These are phyloP conservation scores for Stegastes partitus DNA, from an alignment of 2,113 vertebrate species.

Conservation along the genomic window DNA sequence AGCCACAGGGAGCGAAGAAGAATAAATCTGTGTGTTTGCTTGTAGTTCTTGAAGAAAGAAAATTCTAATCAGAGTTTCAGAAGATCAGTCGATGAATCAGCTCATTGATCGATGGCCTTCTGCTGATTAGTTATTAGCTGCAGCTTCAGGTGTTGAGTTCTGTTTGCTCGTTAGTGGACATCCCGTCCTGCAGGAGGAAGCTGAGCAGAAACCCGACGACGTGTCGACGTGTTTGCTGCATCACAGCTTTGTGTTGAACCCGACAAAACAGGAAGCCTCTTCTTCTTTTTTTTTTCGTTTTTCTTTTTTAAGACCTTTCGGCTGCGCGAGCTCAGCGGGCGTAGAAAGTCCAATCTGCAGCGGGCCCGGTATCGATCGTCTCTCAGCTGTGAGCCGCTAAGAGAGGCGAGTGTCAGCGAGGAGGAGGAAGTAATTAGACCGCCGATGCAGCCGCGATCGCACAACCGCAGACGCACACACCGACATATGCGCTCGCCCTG, in stretches of 20 bases:
- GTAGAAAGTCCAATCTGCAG: constrained; percentile 51
- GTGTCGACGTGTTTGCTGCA: not conserved
- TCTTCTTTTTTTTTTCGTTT: not conserved
- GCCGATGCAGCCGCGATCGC: constrained; percentile 24
- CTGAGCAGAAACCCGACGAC: not conserved
- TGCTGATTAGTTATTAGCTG: too few species aligned
- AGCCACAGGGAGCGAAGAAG: too few species aligned
- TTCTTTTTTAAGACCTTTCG: constrained; percentile 17
- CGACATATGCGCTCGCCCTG: constrained; percentile 35
- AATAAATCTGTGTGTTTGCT: too few species aligned
- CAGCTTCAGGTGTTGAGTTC: too few species aligned
- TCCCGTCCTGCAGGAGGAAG: not conserved
- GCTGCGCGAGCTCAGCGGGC: not conserved
- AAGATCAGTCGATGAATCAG: too few species aligned
- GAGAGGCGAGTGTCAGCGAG: constrained; percentile 34
- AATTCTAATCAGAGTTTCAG: too few species aligned
- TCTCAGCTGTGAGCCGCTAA: constrained; percentile 54
- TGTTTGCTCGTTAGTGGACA: too few species aligned
- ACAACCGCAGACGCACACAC: constrained; percentile 10
- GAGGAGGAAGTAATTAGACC: constrained; percentile 47
- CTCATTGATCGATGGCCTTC: too few species aligned
- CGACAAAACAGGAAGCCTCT: too few species aligned
- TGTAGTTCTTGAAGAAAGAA: too few species aligned
- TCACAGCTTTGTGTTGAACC: not conserved
- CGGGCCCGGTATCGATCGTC: constrained; percentile 38